Conservation (phyloP, 2,113 vertebrate genomes). For the Phainopepla nitens region DNA sequence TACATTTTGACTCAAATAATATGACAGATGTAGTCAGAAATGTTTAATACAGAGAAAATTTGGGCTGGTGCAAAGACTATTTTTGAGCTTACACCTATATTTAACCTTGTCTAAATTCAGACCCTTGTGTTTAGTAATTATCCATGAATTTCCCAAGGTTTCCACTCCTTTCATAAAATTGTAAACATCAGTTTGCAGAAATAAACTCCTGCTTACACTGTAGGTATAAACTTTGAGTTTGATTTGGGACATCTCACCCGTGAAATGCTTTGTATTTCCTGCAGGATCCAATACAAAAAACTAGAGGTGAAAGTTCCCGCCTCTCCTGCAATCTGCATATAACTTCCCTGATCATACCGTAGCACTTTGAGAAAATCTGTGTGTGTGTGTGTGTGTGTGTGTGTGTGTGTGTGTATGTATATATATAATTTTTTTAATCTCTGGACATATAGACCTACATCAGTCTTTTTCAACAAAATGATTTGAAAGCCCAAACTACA, state of each 20-base stretch:
- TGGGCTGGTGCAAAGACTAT: background rate
- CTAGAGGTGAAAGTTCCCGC: background rate
- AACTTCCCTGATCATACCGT: background rate
- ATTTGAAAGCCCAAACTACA: background rate
- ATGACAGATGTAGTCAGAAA: slow-evolving; percentile 13
- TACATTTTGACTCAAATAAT: background rate
- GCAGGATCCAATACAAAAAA: background rate
- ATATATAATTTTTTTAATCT: too few relatives aligned
- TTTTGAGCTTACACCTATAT: slow-evolving; percentile 28
- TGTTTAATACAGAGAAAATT: background rate
- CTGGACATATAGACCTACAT: background rate
- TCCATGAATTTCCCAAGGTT: background rate
- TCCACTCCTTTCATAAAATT: background rate
- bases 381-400: too few relatives aligned
- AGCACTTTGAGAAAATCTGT: background rate
- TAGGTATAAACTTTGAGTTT: background rate
- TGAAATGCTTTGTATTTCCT: background rate
- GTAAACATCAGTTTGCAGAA: background rate
- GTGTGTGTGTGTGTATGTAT: too few relatives aligned
- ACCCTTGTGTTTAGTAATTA: background rate
- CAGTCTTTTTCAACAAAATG: background rate
- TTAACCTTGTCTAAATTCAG: slow-evolving; percentile 44
- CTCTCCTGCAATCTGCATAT: background rate
- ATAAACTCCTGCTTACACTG: background rate
- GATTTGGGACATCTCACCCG: background rate